Evolutionary conservation across 2,113 vertebrate genomes (phyloP), one percentile per base, ranked within the genome.

Genomic region (Indicator maculatus): DNA sequence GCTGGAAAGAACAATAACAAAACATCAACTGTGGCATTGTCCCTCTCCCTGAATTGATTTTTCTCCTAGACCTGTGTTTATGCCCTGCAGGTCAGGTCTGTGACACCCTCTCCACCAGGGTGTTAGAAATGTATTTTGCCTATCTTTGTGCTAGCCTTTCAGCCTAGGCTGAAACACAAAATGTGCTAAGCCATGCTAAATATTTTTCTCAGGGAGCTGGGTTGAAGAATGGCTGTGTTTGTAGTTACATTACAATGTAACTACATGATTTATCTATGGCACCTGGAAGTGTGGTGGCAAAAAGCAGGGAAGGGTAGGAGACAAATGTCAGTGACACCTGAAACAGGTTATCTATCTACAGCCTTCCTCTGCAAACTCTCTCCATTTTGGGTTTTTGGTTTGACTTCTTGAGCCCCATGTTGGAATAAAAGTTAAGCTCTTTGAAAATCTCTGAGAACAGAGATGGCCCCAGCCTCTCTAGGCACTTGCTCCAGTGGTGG

Each of bases 381-480:
- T 72, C 28, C 14, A n/a, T 26, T 84, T 50, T 63, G 45, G 83
- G 6, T 5, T 83, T 66, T 65, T 18, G 20, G 30, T 59, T 72
- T 69, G 38, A n/a, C 16, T 77, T 39, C 7, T 0, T 21, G 1
- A 78, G 41, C 8, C 0, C 0, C 11, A 47, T 2, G 7, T 4
- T 58, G 6, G 8, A 45, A 23, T 28, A 31, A 41, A 88, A 11
- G 39, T 81, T 58, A 74, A 41, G 10, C 2, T 65, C 81, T 90
- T 70, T 36, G 1, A 31, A 79, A 82, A 58, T n/a, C 17, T 64
- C 11, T 11, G 47, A 30, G 50, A 52, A 50, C 19, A 36, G 61
- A 84, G 26, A 21, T 76, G 19, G 19, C 33, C 26, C 3, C 38
- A 58, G 5, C 28, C 11, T 61, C 36, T 39, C 2, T 5, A 12